phyloP scores from a whole-genome alignment of 2,113 vertebrate genomes.

The Junco hyemalis region DNA sequence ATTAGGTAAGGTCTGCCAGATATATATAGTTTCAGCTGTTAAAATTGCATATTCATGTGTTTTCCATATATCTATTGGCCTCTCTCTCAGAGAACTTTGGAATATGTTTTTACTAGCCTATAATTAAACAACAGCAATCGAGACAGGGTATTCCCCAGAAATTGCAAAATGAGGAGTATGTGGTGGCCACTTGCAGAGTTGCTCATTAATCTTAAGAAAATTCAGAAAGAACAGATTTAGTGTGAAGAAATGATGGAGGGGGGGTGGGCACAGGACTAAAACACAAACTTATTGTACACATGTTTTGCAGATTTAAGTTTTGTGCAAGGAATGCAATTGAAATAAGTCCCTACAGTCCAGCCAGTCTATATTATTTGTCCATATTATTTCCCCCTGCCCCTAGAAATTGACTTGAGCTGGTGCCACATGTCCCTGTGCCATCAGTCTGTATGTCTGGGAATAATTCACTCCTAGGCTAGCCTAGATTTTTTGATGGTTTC shows the following conservation, averaged over 20 bases:
- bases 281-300: neutral
- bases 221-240: neutral
- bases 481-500: neutral
- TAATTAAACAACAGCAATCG: constrained; percentile 45
- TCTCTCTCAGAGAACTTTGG: neutral
- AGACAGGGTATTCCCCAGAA: constrained; percentile 50
- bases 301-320: neutral
- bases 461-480: neutral
- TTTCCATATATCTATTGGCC: constrained; percentile 59
- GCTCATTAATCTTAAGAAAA: constrained; percentile 36
- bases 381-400: neutral
- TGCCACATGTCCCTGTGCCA: neutral
- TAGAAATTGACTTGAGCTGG: neutral
- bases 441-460: neutral
- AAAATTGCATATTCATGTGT: constrained; percentile 66
- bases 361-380: neutral
- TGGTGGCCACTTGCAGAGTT: neutral
- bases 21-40: constrained; percentile 58
- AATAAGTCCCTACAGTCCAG: neutral
- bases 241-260: neutral
- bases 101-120: constrained; percentile 21
- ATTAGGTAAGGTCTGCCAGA: constrained; percentile 58
- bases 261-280: neutral
- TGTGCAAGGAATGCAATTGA: neutral
- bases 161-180: neutral